Evolutionary conservation across 2,113 vertebrate genomes (phyloP).

Genomic region (Toxotes jaculatrix): DNA sequence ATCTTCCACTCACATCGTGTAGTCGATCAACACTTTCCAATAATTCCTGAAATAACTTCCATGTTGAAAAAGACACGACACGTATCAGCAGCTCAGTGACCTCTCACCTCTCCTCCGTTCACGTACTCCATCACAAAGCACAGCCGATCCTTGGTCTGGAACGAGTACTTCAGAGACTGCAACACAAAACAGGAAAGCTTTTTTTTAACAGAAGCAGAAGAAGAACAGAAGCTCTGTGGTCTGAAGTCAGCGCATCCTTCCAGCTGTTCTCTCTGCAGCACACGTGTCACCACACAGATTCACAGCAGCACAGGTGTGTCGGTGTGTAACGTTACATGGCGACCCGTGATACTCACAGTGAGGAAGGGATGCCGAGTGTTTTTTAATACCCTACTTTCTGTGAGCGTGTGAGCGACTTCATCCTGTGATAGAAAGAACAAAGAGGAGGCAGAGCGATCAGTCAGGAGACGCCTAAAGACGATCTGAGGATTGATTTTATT

Average conservation of each 20-base stretch:
- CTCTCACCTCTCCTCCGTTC: conserved; percentile 95
- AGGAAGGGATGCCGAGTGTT: conserved; percentile 97
- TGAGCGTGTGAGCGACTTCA: conserved; percentile 97
- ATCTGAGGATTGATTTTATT: too few relatives aligned
- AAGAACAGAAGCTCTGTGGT: not conserved
- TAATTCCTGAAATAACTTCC: conserved; percentile 13
- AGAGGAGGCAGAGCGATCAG: not conserved
- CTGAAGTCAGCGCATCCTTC: not conserved
- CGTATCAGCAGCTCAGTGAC: not conserved
- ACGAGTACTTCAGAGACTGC: conserved; percentile 98
- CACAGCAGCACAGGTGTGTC: not conserved
- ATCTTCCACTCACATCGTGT: too few relatives aligned
- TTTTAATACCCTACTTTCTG: conserved; percentile 96
- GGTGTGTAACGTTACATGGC: not conserved
- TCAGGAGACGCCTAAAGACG: too few relatives aligned
- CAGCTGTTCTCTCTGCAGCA: not conserved
- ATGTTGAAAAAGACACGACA: not conserved
- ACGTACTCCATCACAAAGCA: conserved; percentile 99
- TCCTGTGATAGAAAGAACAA: conserved; percentile 82
- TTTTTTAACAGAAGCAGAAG: not conserved
- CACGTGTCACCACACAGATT: not conserved
- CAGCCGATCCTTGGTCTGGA: conserved; percentile 98
- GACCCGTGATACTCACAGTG: conserved; percentile 88
- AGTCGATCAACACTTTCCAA: not conserved
- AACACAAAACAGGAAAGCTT: conserved; percentile 66